These are phyloP conservation scores for Drosophila austrosaltans DNA, from an alignment of 2,888 invertebrate species.

Conservation along the genomic window DNA sequence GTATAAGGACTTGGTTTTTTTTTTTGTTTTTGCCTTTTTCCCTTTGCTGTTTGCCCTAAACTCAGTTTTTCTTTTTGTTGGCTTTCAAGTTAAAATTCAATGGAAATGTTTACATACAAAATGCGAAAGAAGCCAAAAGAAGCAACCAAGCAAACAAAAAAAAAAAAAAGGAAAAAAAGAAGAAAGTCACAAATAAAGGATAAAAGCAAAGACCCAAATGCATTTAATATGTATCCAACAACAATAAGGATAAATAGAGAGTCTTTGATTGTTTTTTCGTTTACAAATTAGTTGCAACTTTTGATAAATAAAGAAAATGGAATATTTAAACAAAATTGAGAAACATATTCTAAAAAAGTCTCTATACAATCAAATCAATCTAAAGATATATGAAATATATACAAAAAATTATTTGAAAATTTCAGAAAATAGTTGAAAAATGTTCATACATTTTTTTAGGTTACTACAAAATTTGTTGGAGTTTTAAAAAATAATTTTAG, in stretches of 20 bases:
- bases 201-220: background rate
- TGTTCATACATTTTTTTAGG: too few relatives aligned
- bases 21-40: background rate
- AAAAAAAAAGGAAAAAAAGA: background rate
- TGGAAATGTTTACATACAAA: conserved; percentile 39
- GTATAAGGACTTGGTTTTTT: background rate
- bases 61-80: conserved; percentile 15
- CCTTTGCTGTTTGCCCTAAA: background rate
- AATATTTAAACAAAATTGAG: background rate
- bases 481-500: too few relatives aligned
- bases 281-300: background rate
- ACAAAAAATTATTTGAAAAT: too few relatives aligned
- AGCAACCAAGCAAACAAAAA: conserved; percentile 7
- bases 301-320: background rate
- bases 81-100: conserved; percentile 54
- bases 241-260: background rate
- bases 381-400: too few relatives aligned
- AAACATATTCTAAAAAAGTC: too few relatives aligned
- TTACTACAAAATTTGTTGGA: too few relatives aligned
- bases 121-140: conserved; percentile 2
- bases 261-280: background rate
- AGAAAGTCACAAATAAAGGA: conserved; percentile 1
- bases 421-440: too few relatives aligned
- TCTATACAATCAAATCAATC: too few relatives aligned
- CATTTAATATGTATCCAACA: background rate